Percentiles rank a stretch among this genome's conserved stretches.
Evolutionary conservation across 2,113 vertebrate genomes (phyloP).

Genomic region (Tragelaphus imberbis): DNA sequence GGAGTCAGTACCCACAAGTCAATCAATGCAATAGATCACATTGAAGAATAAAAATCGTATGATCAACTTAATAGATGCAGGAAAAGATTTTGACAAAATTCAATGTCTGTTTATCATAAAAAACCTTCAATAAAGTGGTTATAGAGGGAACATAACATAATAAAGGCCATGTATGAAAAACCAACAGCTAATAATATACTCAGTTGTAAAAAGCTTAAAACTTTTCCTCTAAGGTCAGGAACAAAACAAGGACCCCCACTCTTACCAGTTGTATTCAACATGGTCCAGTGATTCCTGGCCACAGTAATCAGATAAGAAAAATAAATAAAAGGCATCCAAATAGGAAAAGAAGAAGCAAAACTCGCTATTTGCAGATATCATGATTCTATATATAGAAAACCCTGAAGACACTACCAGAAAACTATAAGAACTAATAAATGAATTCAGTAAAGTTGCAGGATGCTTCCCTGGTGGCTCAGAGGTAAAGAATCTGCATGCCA

Average conservation of each 20-base stretch:
- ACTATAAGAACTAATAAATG: not conserved
- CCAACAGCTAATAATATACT: not conserved
- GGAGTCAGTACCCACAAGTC: not conserved
- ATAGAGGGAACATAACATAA: not conserved
- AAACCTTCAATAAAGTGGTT: not conserved
- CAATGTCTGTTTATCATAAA: not conserved
- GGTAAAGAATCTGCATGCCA: not conserved
- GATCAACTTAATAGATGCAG: not conserved
- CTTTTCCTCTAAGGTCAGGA: not conserved
- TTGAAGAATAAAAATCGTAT: not conserved
- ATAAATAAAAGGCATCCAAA: not conserved
- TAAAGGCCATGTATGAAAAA: not conserved
- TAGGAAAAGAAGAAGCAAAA: not conserved
- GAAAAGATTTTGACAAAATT: not conserved
- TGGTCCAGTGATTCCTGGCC: not conserved
- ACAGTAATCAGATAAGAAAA: not conserved
- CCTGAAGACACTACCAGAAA: not conserved
- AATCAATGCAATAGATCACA: not conserved
- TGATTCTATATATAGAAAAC: not conserved
- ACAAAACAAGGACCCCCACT: not conserved
- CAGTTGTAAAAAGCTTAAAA: not conserved
- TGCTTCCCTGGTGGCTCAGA: not conserved
- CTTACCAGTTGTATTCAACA: not conserved
- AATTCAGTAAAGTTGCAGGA: not conserved
- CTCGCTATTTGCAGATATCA: not conserved